Conservation (phyloP, 2,888 invertebrate genomes). For the Tethea ocularis region DNA sequence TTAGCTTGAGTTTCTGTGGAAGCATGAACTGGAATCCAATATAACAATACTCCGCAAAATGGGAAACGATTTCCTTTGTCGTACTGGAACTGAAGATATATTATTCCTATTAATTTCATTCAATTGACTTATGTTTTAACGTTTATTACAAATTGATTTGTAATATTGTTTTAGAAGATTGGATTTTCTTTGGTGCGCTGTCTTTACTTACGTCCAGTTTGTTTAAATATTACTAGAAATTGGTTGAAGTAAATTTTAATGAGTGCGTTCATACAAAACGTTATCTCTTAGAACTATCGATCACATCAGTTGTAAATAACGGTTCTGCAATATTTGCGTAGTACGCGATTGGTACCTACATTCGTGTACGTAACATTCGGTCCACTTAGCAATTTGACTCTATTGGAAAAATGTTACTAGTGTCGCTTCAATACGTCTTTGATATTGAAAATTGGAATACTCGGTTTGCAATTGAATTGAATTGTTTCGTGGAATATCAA, state of each 20-base stretch:
- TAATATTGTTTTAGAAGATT: neutral
- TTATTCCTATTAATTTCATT: slow-evolving; percentile 3
- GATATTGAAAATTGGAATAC: slow-evolving; percentile 6
- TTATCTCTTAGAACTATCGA: neutral
- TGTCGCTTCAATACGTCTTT: neutral
- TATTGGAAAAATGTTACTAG: neutral
- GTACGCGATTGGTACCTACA: neutral
- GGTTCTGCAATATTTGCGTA: neutral
- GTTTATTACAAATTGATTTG: neutral
- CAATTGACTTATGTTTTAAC: neutral
- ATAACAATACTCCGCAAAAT: slow-evolving; percentile 19
- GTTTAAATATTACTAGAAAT: neutral
- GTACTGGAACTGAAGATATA: neutral
- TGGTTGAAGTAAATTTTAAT: neutral
- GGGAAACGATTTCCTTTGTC: slow-evolving; percentile 21
- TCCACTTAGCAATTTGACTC: neutral
- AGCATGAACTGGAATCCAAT: slow-evolving; percentile 19
- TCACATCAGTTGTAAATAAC: no score
- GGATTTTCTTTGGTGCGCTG: neutral
- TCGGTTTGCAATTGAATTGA: slow-evolving; percentile 6
- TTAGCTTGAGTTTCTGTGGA: slow-evolving; percentile 16
- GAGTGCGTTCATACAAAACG: neutral
- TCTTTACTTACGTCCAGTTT: no score
- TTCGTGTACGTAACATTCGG: neutral
- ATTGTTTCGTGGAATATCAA: slow-evolving; percentile 24